Evolutionary conservation across 2,797 vertebrate genomes (phyloP), one percentile per base, ranked within the genome.

Genomic region (Cynopterus sphinx): DNA sequence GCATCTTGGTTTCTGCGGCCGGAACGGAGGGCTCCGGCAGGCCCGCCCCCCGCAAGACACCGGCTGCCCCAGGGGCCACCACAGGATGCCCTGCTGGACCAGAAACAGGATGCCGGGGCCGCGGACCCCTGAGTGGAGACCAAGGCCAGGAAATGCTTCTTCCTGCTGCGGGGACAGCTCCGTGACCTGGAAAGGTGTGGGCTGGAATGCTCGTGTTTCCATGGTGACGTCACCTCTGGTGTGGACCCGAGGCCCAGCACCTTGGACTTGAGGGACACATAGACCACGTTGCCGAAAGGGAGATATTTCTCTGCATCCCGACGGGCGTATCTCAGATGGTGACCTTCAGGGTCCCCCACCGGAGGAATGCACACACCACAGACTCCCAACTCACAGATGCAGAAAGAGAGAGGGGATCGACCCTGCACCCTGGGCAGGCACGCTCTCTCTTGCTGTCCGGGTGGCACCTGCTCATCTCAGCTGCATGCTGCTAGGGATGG

Each of bases 131-230:
- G 85, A 87, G 90, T 16, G 63, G 79, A 68, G 43, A 67, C 90
- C 90, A 85, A 96, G 91, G 94, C 73, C 90, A 77, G 95, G 95
- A 97, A 97, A 95, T 13, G 43, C 94, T 97, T 96, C 97, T 95
- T 98, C 43, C 68, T 26, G 61, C 91, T 79, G 94, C 79, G 79
- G 68, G 75, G 89, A 96, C 7, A 28, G 93, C 94, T 53, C 63
- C 7, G 92, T 97, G 98, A 97, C 90, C 98, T 97, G 98, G 97
- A 95, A 96, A 95, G 90, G 87, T 67, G 49, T 73, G 87, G 94
- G 57, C 92, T 51, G 4, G 41, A 96, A 96, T 81, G 93, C 92
- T 94, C 2, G 0, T 57, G 71, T 83, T 95, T 96, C 73, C 73
- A 59, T 1, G 3, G 61, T 93, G 95, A 97, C 83, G 22, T 93